Percentiles rank a stretch among this genome's conserved stretches.
Evolutionary conservation across 2,113 vertebrate genomes (phyloP).

Genomic region (Ctenomys sociabilis): DNA sequence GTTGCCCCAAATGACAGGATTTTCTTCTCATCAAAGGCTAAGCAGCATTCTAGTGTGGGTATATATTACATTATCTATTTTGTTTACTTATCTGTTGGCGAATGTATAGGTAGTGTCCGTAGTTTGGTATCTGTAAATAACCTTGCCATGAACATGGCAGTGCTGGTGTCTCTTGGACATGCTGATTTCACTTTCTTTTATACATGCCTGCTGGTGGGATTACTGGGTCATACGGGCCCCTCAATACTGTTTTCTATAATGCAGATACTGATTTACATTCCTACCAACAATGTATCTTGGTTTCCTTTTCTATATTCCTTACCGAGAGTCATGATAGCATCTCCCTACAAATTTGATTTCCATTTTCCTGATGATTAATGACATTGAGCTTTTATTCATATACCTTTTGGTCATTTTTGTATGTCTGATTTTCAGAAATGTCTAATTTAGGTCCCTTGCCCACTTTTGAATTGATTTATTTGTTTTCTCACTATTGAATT

Average conservation of each 20-base stretch:
- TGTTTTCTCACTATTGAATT: neutral
- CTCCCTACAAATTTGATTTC: neutral
- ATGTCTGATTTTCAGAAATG: neutral
- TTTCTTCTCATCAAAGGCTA: neutral
- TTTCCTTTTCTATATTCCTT: neutral
- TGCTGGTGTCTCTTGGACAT: neutral
- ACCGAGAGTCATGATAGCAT: neutral
- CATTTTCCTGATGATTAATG: neutral
- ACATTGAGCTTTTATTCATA: neutral
- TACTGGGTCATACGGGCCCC: too few relatives aligned
- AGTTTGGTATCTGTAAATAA: neutral
- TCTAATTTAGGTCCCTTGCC: neutral
- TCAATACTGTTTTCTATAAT: neutral
- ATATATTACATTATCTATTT: neutral
- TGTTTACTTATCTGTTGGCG: neutral
- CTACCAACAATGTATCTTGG: neutral
- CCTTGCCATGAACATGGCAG: neutral
- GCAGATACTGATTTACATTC: neutral
- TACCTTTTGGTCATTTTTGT: neutral
- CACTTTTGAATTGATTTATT: neutral
- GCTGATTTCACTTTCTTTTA: neutral
- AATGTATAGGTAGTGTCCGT: neutral
- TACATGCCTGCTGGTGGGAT: neutral
- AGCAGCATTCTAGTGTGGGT: neutral
- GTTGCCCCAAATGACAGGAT: neutral